Conservation (phyloP, 2,888 invertebrate genomes). For the Heliothis peltigera region DNA sequence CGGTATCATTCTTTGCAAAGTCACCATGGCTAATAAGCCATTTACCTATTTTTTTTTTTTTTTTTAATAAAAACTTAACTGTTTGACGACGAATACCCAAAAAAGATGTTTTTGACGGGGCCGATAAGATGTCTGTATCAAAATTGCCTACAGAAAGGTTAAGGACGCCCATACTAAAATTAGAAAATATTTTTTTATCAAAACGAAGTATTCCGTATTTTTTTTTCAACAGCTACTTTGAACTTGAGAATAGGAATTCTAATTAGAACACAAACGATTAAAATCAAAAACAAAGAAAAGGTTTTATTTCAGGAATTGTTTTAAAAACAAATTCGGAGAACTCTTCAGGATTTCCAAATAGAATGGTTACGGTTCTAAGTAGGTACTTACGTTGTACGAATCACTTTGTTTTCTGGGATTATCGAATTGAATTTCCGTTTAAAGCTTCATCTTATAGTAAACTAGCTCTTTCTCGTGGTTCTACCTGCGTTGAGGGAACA, state of each 20-base stretch:
- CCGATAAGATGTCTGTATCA: too few species aligned
- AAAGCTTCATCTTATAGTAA: neutral
- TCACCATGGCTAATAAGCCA: too few species aligned
- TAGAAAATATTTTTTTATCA: neutral
- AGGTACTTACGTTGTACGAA: slow-evolving; percentile 10
- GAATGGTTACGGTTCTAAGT: slow-evolving; percentile 5
- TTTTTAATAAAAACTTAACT: too few species aligned
- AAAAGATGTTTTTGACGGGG: too few species aligned
- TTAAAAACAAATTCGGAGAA: slow-evolving; percentile 12
- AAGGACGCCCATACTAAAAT: too few species aligned
- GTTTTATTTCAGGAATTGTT: slow-evolving; percentile 18
- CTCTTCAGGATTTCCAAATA: slow-evolving; percentile 4
- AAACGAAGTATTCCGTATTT: neutral
- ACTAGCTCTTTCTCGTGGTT: too few species aligned
- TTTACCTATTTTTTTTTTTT: too few species aligned
- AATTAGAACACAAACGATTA: slow-evolving; percentile 10
- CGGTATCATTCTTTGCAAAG: too few species aligned
- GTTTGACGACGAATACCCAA: too few species aligned
- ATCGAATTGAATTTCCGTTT: neutral
- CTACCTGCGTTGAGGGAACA: too few species aligned
- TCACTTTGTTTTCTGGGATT: neutral
- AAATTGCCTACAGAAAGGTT: too few species aligned
- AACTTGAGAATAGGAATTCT: slow-evolving; percentile 1
- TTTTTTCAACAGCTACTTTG: neutral
- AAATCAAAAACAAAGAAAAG: slow-evolving; percentile 13